Conservation (phyloP, 2,113 vertebrate genomes). For the Acanthisitta chloris region DNA sequence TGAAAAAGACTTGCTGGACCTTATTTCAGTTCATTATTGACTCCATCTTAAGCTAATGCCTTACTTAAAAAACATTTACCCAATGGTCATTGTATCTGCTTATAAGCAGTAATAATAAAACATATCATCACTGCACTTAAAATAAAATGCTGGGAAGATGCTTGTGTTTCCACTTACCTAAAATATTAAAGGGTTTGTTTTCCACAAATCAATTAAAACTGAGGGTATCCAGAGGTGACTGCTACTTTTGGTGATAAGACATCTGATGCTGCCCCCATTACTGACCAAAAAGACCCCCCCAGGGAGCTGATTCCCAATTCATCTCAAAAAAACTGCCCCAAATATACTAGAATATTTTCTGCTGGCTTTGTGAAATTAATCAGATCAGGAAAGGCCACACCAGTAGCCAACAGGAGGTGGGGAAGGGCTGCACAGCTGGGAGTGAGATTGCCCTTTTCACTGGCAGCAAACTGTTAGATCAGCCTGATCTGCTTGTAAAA, state of each 20-base stretch:
- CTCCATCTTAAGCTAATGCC: neutral
- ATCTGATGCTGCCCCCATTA: neutral
- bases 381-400: neutral
- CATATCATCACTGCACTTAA: neutral
- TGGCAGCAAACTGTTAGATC: neutral
- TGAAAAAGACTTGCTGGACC: neutral
- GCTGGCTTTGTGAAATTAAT: neutral
- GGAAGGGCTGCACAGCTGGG: neutral
- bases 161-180: neutral
- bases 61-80: neutral
- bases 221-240: neutral
- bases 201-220: slow-evolving; percentile 18
- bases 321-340: neutral
- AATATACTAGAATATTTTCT: neutral
- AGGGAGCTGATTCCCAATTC: neutral
- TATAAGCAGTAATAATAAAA: slow-evolving; percentile 3
- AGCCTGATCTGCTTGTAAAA: neutral
- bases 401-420: neutral
- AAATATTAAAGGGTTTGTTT: slow-evolving; percentile 30
- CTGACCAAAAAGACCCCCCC: neutral
- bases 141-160: neutral
- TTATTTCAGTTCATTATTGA: slow-evolving; percentile 12
- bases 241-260: neutral
- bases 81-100: neutral
- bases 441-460: neutral